Conservation (phyloP, 2,797 vertebrate genomes). For the Rhodeus uyekii region DNA sequence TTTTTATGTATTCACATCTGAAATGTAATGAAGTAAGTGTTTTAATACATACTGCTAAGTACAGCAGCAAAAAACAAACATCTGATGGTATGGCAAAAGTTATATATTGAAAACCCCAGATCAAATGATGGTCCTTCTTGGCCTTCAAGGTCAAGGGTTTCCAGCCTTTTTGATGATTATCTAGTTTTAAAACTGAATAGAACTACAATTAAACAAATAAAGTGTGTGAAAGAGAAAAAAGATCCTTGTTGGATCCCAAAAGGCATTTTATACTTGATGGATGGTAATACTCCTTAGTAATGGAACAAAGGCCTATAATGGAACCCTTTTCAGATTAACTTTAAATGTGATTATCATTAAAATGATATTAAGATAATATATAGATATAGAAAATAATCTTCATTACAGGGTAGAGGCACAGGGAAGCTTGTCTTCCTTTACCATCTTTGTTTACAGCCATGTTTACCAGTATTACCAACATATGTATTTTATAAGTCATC, state of each 20-base stretch:
- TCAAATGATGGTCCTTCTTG: too few relatives aligned
- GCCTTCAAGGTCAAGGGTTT: too few relatives aligned
- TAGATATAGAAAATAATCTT: conserved; percentile 30
- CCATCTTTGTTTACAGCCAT: conserved; percentile 11
- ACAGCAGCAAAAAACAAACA: too few relatives aligned
- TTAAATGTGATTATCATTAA: not conserved
- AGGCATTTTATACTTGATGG: conserved; percentile 26
- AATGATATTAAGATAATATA: conserved; percentile 1
- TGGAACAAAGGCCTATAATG: conserved; percentile 8
- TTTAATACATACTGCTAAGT: too few relatives aligned
- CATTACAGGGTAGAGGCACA: conserved; percentile 48
- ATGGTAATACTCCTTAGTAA: conserved; percentile 6
- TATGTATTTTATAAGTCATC: not conserved
- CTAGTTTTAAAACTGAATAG: not conserved
- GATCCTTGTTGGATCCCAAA: conserved; percentile 12
- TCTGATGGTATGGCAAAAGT: too few relatives aligned
- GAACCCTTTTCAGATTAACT: conserved; percentile 4
- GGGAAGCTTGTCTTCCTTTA: conserved; percentile 19
- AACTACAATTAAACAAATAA: not conserved
- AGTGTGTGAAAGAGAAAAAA: not conserved
- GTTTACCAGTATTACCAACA: not conserved
- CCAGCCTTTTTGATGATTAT: too few relatives aligned
- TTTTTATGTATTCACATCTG: too few relatives aligned
- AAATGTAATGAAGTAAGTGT: too few relatives aligned
- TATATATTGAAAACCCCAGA: too few relatives aligned